Evolutionary conservation across 2,888 invertebrate genomes (phyloP).

Genomic region (Itoplectis maculator): DNA sequence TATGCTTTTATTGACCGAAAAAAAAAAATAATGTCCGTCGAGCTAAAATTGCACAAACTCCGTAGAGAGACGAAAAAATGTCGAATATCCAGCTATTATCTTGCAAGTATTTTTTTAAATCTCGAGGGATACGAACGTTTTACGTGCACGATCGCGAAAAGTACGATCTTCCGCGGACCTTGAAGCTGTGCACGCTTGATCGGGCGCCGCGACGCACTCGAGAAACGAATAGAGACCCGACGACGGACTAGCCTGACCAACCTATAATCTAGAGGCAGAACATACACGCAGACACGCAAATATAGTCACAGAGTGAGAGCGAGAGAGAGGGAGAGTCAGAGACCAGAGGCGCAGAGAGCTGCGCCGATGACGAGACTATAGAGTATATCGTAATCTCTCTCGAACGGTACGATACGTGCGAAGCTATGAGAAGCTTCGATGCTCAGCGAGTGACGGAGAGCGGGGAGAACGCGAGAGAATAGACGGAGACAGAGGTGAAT

Average conservation of each 20-base stretch:
- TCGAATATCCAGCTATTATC: not conserved
- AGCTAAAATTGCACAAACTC: not conserved
- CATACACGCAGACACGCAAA: conserved; percentile 14
- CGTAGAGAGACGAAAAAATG: not conserved
- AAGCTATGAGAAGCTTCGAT: conserved; percentile 49
- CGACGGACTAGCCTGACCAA: conserved; percentile 50
- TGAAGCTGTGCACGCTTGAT: conserved; percentile 68
- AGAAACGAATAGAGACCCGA: conserved; percentile 48
- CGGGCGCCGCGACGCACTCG: conserved; percentile 67
- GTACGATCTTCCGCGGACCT: conserved; percentile 67
- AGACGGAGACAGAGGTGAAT: conserved; percentile 7
- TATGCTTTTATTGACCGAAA: not conserved
- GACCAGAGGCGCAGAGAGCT: not conserved
- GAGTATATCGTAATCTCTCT: conserved; percentile 37
- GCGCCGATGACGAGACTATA: not conserved
- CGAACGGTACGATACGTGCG: conserved; percentile 39
- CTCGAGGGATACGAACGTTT: not conserved
- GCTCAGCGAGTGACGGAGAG: conserved; percentile 58
- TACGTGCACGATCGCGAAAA: conserved; percentile 46
- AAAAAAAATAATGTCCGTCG: not conserved
- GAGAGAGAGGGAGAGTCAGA: not conserved
- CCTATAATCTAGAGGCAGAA: conserved; percentile 56
- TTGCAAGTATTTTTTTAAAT: not conserved
- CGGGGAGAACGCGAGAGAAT: conserved; percentile 37
- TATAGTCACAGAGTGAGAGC: not conserved